Percentiles rank a stretch among this genome's conserved stretches.
phyloP scores from a whole-genome alignment of 2,797 vertebrate species.

The Champsocephalus esox region DNA sequence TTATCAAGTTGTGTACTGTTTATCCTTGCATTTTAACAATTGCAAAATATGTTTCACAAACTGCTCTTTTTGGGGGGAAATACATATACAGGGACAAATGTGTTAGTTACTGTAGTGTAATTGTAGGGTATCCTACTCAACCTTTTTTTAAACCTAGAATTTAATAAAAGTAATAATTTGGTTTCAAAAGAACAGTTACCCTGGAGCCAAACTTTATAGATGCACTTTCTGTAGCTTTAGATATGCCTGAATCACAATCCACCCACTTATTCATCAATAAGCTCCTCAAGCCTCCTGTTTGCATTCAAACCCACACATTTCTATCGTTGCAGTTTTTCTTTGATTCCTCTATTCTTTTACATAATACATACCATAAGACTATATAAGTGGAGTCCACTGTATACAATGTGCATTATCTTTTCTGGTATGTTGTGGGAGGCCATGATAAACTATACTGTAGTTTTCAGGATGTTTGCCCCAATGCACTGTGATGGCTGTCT shows the following conservation, averaged over 20 bases:
- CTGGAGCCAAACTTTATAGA: constrained; percentile 37
- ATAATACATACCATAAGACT: not conserved
- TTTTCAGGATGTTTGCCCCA: constrained; percentile 33
- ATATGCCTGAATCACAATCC: constrained; percentile 47
- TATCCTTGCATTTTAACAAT: too few species aligned
- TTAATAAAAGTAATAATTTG: constrained; percentile 26
- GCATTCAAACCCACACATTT: constrained; percentile 58
- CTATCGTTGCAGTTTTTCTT: constrained; percentile 42
- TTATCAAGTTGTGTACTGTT: too few species aligned
- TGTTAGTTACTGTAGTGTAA: not conserved
- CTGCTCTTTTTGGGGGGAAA: too few species aligned
- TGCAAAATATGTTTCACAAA: too few species aligned
- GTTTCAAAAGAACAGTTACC: constrained; percentile 27
- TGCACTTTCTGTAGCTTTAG: constrained; percentile 37
- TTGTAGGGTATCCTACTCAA: not conserved
- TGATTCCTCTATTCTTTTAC: constrained; percentile 50
- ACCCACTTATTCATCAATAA: constrained; percentile 71
- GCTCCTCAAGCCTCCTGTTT: constrained; percentile 44
- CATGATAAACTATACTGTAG: constrained; percentile 33
- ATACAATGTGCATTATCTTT: constrained; percentile 3
- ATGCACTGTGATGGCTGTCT: constrained; percentile 45
- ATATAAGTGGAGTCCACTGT: not conserved
- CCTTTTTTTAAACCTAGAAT: not conserved
- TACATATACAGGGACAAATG: not conserved
- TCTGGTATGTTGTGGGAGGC: constrained; percentile 1